These are phyloP conservation scores for Gandaritis pyraliata DNA, from an alignment of 2,888 invertebrate species.

Conservation along the genomic window DNA sequence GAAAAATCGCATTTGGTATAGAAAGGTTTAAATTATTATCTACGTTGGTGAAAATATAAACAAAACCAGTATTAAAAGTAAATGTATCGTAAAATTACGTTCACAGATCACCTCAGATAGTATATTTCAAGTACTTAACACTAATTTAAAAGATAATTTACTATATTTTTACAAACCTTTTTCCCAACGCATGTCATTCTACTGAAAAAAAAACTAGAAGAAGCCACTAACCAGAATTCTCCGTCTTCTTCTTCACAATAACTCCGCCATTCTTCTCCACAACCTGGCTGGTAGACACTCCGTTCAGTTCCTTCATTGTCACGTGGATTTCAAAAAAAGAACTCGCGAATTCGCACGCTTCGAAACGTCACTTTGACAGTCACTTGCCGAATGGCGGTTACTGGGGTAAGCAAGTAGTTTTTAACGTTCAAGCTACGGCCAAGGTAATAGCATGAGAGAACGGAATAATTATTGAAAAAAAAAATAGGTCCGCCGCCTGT, in stretches of 20 bases:
- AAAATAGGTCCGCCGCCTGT: conserved; percentile 44
- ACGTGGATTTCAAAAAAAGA: conserved; percentile 41
- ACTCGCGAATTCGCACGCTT: conserved; percentile 65
- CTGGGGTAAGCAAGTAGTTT: conserved; percentile 59
- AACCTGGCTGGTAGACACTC: conserved; percentile 60
- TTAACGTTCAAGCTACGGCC: conserved; percentile 54
- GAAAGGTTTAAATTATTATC: no score
- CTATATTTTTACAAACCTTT: not conserved
- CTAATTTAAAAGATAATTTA: no score
- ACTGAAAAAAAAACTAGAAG: not conserved
- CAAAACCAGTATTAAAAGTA: no score
- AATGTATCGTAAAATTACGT: no score
- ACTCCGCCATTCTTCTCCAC: conserved; percentile 63
- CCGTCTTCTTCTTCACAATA: conserved; percentile 70
- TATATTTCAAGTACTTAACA: no score
- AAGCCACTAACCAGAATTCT: conserved; percentile 64
- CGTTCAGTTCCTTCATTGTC: conserved; percentile 74
- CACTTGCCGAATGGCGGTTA: conserved; percentile 58
- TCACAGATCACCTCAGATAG: no score
- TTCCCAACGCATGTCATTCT: not conserved
- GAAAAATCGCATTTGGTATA: no score
- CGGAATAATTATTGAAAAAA: conserved; percentile 39
- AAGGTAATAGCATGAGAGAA: conserved; percentile 66
- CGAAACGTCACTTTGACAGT: conserved; percentile 76
- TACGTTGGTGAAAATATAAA: no score